Conservation (phyloP, 2,888 invertebrate genomes). For the Hypomecis punctinalis region DNA sequence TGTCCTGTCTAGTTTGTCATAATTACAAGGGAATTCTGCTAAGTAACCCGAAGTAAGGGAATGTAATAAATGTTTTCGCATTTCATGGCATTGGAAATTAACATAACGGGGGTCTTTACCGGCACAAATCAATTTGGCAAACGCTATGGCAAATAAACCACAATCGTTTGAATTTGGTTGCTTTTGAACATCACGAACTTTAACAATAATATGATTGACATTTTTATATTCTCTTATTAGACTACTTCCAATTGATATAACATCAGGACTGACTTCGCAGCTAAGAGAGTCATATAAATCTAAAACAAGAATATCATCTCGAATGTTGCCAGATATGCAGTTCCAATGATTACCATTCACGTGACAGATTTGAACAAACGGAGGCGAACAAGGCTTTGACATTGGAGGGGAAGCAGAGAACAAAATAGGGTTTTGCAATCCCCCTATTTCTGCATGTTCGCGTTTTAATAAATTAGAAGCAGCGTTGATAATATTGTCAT, state of each 20-base stretch:
- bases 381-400: neutral
- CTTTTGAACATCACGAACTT: conserved; percentile 1
- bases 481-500: neutral
- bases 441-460: neutral
- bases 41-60: neutral
- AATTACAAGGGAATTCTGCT: neutral
- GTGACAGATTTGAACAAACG: conserved; percentile 17
- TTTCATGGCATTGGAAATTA: neutral
- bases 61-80: neutral
- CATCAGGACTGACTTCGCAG: conserved; percentile 7
- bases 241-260: conserved; percentile 14
- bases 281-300: conserved; percentile 8
- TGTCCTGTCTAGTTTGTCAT: too few relatives aligned
- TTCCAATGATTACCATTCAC: conserved; percentile 14
- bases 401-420: conserved; percentile 1
- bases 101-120: conserved; percentile 7
- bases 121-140: conserved; percentile 11
- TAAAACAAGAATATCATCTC: conserved; percentile 10
- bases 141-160: conserved; percentile 14
- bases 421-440: conserved; percentile 1
- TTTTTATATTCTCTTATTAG: conserved; percentile 4
- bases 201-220: neutral
- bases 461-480: conserved; percentile 1
- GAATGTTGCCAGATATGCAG: conserved; percentile 2
- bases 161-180: conserved; percentile 9